Evolutionary conservation across 2,797 vertebrate species (phyloP).

Genomic region (Sebastes trivittatus): DNA sequence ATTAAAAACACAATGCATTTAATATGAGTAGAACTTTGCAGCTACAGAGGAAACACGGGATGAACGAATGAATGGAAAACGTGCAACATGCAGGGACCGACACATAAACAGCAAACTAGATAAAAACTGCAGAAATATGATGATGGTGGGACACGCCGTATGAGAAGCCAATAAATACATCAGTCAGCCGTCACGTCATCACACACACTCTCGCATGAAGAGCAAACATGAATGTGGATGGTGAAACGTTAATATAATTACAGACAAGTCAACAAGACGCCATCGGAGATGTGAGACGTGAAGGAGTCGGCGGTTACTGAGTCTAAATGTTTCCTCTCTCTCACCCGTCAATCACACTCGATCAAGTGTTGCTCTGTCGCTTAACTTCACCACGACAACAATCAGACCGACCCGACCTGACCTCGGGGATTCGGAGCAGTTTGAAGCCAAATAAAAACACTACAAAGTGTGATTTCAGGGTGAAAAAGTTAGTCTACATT

Average conservation of each 20-base stretch:
- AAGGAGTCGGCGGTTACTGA: neutral
- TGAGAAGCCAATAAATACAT: neutral
- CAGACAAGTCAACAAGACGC: neutral
- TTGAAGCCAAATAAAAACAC: neutral
- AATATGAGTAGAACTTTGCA: neutral
- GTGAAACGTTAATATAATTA: neutral
- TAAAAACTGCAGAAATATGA: neutral
- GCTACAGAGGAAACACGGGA: neutral
- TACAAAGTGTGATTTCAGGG: neutral
- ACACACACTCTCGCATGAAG: neutral
- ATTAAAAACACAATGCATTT: neutral
- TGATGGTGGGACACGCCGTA: neutral
- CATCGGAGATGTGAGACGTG: neutral
- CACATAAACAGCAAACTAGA: neutral
- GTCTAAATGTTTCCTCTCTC: neutral
- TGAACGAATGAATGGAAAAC: neutral
- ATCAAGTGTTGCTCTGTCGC: neutral
- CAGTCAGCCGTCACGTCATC: neutral
- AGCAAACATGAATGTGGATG: neutral
- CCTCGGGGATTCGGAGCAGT: neutral
- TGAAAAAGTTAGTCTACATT: neutral
- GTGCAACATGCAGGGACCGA: constrained; percentile 1
- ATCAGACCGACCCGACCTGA: neutral
- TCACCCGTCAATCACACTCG: neutral
- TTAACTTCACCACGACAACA: neutral